Evolutionary conservation across 2,888 invertebrate species (phyloP), one percentile per base, ranked within the genome.

Genomic region (Arenicola marina): DNA sequence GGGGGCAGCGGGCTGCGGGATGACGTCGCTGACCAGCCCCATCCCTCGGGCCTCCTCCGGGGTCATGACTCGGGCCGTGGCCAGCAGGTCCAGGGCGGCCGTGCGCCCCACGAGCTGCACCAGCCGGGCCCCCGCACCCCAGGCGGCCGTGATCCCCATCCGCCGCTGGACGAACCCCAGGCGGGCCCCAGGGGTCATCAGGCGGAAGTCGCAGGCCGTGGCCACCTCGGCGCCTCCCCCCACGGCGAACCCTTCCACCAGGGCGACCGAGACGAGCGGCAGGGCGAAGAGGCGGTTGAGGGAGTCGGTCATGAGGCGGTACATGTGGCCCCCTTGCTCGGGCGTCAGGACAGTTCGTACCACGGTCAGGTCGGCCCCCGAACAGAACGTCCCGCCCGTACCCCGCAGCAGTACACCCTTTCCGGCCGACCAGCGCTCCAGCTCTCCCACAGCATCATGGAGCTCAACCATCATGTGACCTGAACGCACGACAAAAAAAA

Each of bases 211-310:
- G 71, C 86, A 86, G 1, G 84, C 80, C 26, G 84, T 78, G 0
- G 83, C 76, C 7, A 87, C 60, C 73, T 87, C 87, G 1, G 87
- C 85, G 2, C 87, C 87, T 1, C 87, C 87, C 4, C 87, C 87
- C 1, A 87, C 67, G 1, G 87, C 86, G 63, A 73, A 74, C 24
- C 87, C 87, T 62, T 85, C 75, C 15, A 87, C 76, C 7, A 86
- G 73, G 24, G 86, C 85, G 1, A 86, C 81, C 38, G 85, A 84
- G 1, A 87, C 69, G n/a, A 87, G 62, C 0, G 87, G 86, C 18
- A 87, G 75, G 1, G 75, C 75, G 33, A 76, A 76, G 7, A 87
- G 75, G 31, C 83, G 75, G 4, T 74, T 71, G 26, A 85, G 71
- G 1, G 81, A 75, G 56, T 82, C 70, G 24, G 86, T 85, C 85